These are phyloP conservation scores for Caenorhabditis afra DNA, from an alignment of 2,888 invertebrate species.

Conservation along the genomic window DNA sequence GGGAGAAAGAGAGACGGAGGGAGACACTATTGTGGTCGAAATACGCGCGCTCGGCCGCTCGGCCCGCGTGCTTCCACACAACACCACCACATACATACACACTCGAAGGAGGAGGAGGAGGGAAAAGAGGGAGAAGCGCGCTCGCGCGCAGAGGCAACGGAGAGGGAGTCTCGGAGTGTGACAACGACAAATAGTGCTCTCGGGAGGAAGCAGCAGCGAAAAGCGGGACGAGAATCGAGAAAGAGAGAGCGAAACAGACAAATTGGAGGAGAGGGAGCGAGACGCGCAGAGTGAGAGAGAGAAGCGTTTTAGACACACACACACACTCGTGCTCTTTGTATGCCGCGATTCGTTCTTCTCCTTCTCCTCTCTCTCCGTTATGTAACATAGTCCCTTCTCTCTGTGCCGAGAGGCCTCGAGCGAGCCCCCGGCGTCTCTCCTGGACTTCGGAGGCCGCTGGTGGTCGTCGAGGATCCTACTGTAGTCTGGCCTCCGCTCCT, in stretches of 20 bases:
- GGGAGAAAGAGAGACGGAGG: not conserved
- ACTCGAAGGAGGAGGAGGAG: slow-evolving; percentile 18
- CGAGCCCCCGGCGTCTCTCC: slow-evolving; percentile 10
- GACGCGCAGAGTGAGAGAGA: slow-evolving; percentile 10
- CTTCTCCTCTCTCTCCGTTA: too few species aligned
- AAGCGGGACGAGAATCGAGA: not conserved
- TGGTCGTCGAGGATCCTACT: slow-evolving; percentile 9
- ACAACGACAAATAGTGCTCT: slow-evolving; percentile 55
- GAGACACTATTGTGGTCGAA: slow-evolving; percentile 45
- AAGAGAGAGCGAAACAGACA: slow-evolving; percentile 22
- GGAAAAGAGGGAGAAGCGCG: not conserved
- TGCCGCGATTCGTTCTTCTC: slow-evolving; percentile 20
- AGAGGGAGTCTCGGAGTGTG: slow-evolving; percentile 19
- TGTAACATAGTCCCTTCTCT: slow-evolving; percentile 35
- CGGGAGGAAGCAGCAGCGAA: slow-evolving; percentile 4
- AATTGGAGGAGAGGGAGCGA: slow-evolving; percentile 32
- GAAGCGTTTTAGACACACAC: slow-evolving; percentile 13
- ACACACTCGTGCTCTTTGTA: slow-evolving; percentile 20
- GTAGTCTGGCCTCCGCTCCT: slow-evolving; percentile 35
- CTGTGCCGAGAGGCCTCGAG: not conserved
- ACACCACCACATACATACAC: slow-evolving; percentile 37
- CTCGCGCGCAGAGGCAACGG: too few species aligned
- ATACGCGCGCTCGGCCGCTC: slow-evolving; percentile 14
- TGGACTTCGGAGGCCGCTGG: not conserved
- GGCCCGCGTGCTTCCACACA: slow-evolving; percentile 49